Evolutionary conservation across 1,140 invertebrate genomes (phyloP), one percentile per base, ranked within the genome.

Genomic region (Neodiprion lecontei): DNA sequence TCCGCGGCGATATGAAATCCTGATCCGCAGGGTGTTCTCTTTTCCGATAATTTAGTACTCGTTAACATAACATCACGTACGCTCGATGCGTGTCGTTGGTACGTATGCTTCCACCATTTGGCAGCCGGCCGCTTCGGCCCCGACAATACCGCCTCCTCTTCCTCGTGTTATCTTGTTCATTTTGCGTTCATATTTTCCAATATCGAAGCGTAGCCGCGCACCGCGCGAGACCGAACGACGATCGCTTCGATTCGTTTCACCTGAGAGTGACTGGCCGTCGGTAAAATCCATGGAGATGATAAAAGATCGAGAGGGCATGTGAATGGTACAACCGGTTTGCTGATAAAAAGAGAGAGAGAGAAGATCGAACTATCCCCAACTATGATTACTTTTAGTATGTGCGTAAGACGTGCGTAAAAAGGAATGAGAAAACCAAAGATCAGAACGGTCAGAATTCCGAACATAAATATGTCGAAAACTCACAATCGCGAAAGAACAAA

Each of bases 1-100:
- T 85, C 83, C 75, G 72, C 77, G 53, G 69, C 74, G 50, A 67
- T 76, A 83, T 85, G 79, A 70, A 71, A 80, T 74, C 84, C 83
- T 85, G 83, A 73, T 85, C 82, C 78, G 74, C 75, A 66, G 76
- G 67, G 77, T 77, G 75, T 75, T 73, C 81, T 84, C 82, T 85
- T 85, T 85, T 85, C 84, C 84, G 83, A 85, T 85, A 85, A 85
- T 85, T 84, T 84, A 82, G 76, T 77, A 79, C 75, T 84, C 81
- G 84, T 85, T 85, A 85, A 81, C 82, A 83, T 84, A 83, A 81
- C 40, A 28, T 53, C 48, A 69, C 17, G 53, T 65, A 47, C 67
- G 14, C 53, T 17, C 53, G 53, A 61, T 40, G 53, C 53, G 11
- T 14, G 53, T 17, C 3, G n/a, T 61, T 40, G 28, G 28, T 40